phyloP scores from a whole-genome alignment of 2,888 invertebrate species.

The Drosophila anceps region DNA sequence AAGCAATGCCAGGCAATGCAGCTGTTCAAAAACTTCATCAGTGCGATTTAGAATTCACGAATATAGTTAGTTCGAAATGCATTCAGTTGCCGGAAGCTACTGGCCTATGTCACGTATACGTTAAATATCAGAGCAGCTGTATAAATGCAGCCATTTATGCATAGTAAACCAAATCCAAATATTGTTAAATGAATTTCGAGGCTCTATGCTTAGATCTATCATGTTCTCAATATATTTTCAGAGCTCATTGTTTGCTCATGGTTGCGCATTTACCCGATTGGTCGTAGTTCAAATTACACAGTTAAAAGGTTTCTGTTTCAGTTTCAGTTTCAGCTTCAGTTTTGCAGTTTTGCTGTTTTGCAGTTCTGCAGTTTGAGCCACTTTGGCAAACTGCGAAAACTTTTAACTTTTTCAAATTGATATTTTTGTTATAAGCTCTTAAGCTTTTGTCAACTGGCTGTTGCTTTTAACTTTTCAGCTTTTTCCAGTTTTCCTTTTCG shows the following conservation, averaged over 20 bases:
- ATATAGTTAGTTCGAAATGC: constrained; percentile 26
- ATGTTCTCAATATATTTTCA: constrained; percentile 13
- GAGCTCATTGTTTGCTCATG: constrained; percentile 8
- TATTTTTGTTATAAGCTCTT: constrained; percentile 31
- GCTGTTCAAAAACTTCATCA: constrained; percentile 6
- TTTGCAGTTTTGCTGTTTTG: constrained; percentile 4
- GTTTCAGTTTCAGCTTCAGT: constrained; percentile 8
- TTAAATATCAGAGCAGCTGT: constrained; percentile 25
- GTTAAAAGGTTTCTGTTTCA: constrained; percentile 14
- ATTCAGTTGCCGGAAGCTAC: constrained; percentile 13
- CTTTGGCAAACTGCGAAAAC: constrained; percentile 8
- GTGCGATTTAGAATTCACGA: not conserved
- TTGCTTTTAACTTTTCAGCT: constrained; percentile 14
- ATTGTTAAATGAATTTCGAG: constrained; percentile 12
- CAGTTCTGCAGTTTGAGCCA: constrained; percentile 2
- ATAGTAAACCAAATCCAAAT: constrained; percentile 14
- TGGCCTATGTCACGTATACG: constrained; percentile 12
- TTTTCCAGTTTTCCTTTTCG: constrained; percentile 5
- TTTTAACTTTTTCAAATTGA: constrained; percentile 23
- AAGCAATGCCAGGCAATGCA: not conserved
- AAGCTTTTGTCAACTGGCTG: constrained; percentile 27
- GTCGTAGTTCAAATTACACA: constrained; percentile 21
- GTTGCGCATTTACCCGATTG: constrained; percentile 29
- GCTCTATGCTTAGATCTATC: not conserved
- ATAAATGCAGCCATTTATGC: constrained; percentile 20